Evolutionary conservation across 2,888 invertebrate species (phyloP).

Genomic region (Uropetala carovei): DNA sequence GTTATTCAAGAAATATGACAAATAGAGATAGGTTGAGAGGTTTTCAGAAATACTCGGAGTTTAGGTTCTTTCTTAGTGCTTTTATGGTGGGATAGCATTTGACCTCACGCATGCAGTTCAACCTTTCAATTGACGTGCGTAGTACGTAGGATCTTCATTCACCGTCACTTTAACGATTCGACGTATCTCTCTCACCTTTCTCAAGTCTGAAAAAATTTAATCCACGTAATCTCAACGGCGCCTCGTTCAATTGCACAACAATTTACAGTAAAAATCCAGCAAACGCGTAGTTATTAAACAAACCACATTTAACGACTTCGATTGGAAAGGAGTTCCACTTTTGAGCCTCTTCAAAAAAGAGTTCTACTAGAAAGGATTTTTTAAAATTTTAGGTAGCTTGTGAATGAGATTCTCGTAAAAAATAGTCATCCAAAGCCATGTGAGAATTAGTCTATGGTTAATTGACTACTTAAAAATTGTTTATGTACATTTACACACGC

Average conservation of each 20-base stretch:
- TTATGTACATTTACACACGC: constrained; percentile 39
- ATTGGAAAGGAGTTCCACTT: constrained; percentile 38
- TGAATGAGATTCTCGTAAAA: constrained; percentile 61
- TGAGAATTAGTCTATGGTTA: constrained; percentile 63
- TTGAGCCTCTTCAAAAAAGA: constrained; percentile 47
- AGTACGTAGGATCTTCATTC: background rate
- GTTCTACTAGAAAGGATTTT: constrained; percentile 54
- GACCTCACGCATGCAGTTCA: background rate
- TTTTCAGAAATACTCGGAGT: constrained; percentile 27
- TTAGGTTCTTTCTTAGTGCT: constrained; percentile 40
- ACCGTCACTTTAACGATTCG: background rate
- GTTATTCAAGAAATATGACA: constrained; percentile 61
- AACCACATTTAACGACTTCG: constrained; percentile 50
- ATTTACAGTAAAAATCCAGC: constrained; percentile 40
- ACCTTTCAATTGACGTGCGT: background rate
- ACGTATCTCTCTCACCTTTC: background rate
- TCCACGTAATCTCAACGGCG: background rate
- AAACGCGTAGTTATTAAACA: constrained; percentile 51
- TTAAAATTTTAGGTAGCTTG: constrained; percentile 53
- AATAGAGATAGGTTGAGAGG: constrained; percentile 52
- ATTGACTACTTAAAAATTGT: constrained; percentile 54
- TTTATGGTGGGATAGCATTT: constrained; percentile 17
- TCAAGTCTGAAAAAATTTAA: constrained; percentile 39
- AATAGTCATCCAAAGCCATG: constrained; percentile 62
- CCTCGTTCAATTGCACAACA: constrained; percentile 32